Base-by-base conservation (phyloP, 2,113 vertebrate genomes). In the Misgurnus mizolepis region DNA sequence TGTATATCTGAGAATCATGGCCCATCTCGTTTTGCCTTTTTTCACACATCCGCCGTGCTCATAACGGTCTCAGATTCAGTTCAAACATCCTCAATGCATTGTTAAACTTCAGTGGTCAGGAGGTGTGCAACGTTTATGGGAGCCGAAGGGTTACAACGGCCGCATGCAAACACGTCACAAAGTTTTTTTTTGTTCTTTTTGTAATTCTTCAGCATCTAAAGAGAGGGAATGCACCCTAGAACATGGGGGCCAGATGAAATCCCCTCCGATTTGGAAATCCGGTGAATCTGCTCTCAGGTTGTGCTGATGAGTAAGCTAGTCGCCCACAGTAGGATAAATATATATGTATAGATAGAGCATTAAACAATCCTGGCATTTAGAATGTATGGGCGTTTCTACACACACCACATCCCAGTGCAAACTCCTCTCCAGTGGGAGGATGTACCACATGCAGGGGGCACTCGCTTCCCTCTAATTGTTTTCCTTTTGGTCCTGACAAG, bases 351-450 rank as follows among this genome's bases (percentile, higher is more conserved):
- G 80, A 76, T 65, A 85, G 39, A 41, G 79, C 90, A 64, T 17
- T 65, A 75, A 2, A 22, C 39, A 53, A 47, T 34, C 14, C 14
- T 12, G 75, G 65, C 3, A 76, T 91, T 94, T 96, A 99, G 92
- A 99, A 99, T 70, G 98, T 99, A 91, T 99, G 98, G 80, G 98
- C 98, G 82, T 99, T 99, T 93, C 98, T 95, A 92, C 98, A 99
- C 85, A 99, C 98, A 66, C 97, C 98, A 82, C 98, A 99, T 75
- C 98, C 98, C 87, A 99, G 90, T 80, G 98, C 98, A 88, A 99
- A 99, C 89, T 99, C 98, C 89, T 99, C 98, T 77, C 98, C 98
- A 0, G 98, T 99, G 56, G 96, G 95, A 34, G 98, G 98, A 85
- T 99, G 98, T 76, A 98, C 96, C 88, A 99, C 98, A 79, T 99